These are phyloP conservation scores for Panthera tigris DNA, from an alignment of 2,113 vertebrate species.

Conservation along the genomic window DNA sequence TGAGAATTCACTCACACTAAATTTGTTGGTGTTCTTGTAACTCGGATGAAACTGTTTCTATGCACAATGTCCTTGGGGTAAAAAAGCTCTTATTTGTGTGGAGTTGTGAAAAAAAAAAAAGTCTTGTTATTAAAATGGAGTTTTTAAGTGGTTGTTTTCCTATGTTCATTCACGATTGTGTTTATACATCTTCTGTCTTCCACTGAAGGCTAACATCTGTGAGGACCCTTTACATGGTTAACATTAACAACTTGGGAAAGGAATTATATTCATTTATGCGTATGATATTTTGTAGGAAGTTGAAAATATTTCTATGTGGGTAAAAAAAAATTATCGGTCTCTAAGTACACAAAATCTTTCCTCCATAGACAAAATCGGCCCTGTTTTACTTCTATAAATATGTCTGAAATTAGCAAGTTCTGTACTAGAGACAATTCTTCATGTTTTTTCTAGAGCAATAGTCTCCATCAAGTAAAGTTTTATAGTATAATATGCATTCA, in stretches of 20 bases:
- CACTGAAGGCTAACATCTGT: too few relatives aligned
- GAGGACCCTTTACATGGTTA: background rate
- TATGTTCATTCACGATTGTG: background rate
- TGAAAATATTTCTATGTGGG: background rate
- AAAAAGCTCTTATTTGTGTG: background rate
- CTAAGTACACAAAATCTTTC: background rate
- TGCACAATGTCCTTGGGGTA: background rate
- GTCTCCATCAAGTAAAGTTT: background rate
- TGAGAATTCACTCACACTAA: background rate
- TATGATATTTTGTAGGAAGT: background rate
- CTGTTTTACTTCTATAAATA: background rate
- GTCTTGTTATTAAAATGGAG: background rate
- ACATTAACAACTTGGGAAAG: background rate
- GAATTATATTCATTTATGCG: background rate
- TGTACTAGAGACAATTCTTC: background rate
- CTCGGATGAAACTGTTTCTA: background rate
- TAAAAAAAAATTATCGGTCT: background rate
- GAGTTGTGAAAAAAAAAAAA: background rate
- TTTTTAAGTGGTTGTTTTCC: background rate
- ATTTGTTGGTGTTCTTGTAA: background rate
- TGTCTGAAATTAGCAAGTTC: background rate
- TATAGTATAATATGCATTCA: accelerated
- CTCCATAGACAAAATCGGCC: background rate
- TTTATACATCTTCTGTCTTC: background rate
- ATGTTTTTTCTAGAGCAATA: background rate